A percentile compares a stretch with the other conserved stretches of the same genome.
phyloP scores from a whole-genome alignment of 2,113 vertebrate genomes.

The Seriola dumerili region DNA sequence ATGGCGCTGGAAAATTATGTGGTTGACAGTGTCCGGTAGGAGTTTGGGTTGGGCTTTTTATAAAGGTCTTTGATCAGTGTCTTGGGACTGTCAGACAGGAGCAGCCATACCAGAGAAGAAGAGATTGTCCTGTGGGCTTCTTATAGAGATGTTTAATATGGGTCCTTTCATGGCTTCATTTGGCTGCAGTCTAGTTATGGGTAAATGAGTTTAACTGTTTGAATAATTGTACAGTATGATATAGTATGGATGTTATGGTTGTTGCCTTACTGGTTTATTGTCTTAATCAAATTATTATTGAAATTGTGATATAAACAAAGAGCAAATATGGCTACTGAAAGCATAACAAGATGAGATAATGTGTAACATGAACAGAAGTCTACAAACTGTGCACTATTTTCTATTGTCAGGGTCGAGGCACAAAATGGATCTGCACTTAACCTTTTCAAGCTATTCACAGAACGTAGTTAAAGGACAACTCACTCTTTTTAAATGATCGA shows the following conservation, averaged over 20 bases:
- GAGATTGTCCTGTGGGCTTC: slow-evolving; percentile 9
- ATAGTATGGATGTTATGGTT: neutral
- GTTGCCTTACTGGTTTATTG: neutral
- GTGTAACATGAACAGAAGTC: neutral
- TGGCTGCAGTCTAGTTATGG: neutral
- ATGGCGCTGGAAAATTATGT: neutral
- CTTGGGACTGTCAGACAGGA: slow-evolving; percentile 19
- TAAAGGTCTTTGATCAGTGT: slow-evolving; percentile 48
- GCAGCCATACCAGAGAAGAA: slow-evolving; percentile 10
- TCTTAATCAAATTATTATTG: slow-evolving; percentile 15
- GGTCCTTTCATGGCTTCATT: neutral
- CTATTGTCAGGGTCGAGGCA: neutral
- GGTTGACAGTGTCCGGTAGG: slow-evolving; percentile 2
- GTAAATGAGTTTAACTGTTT: neutral
- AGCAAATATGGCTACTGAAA: neutral
- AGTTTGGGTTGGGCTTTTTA: slow-evolving; percentile 15
- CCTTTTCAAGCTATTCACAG: slow-evolving; percentile 41
- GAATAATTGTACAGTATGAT: neutral
- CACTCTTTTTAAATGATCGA: slow-evolving; percentile 3
- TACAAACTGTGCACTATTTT: neutral
- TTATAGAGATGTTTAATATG: slow-evolving; percentile 19
- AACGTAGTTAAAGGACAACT: slow-evolving; percentile 26
- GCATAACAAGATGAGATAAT: neutral
- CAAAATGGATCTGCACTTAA: slow-evolving; percentile 8
- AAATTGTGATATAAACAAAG: neutral